Conservation (phyloP, 2,888 invertebrate genomes). For the Anaspis maculata region DNA sequence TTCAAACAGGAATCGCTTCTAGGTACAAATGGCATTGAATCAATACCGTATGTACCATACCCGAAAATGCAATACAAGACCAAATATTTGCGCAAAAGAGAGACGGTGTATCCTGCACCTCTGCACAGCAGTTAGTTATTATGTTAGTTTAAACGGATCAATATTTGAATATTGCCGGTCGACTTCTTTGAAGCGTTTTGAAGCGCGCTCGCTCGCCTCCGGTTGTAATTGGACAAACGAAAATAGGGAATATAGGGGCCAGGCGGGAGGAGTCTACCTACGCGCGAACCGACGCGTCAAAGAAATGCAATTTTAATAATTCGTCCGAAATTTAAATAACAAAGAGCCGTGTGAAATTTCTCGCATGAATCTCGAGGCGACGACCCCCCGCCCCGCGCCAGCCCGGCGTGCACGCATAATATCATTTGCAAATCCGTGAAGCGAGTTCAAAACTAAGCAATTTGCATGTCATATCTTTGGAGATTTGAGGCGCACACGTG, state of each 20-base stretch:
- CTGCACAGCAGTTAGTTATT: conserved; percentile 11
- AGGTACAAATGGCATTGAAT: too few relatives aligned
- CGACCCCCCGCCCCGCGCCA: conserved; percentile 5
- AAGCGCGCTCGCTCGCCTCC: too few relatives aligned
- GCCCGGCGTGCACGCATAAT: conserved; percentile 21
- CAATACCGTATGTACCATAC: too few relatives aligned
- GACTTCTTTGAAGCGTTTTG: conserved; percentile 12
- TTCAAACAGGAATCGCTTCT: too few relatives aligned
- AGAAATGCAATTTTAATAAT: conserved; percentile 21
- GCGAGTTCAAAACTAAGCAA: conserved; percentile 34
- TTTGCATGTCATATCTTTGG: conserved; percentile 31
- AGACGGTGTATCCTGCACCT: too few relatives aligned
- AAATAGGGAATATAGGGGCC: background rate
- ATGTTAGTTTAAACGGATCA: conserved; percentile 18
- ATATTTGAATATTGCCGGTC: conserved; percentile 18
- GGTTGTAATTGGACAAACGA: conserved; percentile 16
- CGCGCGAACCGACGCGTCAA: conserved; percentile 12
- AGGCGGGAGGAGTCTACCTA: too few relatives aligned
- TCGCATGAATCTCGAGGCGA: conserved; percentile 23
- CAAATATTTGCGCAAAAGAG: conserved; percentile 22
- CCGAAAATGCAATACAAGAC: too few relatives aligned
- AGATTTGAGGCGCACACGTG: conserved; percentile 22
- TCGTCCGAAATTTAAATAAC: conserved; percentile 34
- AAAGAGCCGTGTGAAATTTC: conserved; percentile 30
- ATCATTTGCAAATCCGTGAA: conserved; percentile 31